Conservation (phyloP, 2,797 vertebrate genomes). For the Esox masquinongy region DNA sequence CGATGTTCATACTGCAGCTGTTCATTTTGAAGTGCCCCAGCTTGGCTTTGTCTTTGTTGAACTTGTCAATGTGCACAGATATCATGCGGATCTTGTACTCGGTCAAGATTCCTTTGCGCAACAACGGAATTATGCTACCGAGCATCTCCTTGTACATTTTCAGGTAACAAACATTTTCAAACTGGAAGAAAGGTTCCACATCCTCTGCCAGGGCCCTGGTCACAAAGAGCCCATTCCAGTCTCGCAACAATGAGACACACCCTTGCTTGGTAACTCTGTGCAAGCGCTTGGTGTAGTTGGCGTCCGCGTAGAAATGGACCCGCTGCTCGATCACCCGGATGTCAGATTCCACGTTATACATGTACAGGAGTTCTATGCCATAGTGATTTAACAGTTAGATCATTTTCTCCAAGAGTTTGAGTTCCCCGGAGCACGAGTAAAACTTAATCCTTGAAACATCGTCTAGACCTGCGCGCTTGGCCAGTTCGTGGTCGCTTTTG, state of each 20-base stretch:
- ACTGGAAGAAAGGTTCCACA: neutral
- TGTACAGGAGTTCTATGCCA: neutral
- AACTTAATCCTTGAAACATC: neutral
- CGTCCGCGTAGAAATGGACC: neutral
- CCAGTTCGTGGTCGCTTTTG: neutral
- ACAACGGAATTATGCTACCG: neutral
- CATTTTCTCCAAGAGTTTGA: neutral
- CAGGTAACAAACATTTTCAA: neutral
- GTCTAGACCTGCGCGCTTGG: neutral
- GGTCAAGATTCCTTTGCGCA: neutral
- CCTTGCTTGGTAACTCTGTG: neutral
- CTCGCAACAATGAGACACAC: neutral
- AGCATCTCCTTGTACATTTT: neutral
- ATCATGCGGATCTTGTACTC: neutral
- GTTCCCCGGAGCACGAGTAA: neutral
- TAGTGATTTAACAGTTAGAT: neutral
- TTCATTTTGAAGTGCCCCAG: neutral
- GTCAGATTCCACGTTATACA: neutral
- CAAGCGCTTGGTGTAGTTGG: no score
- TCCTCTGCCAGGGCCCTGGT: neutral
- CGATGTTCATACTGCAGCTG: neutral
- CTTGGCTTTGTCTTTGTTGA: neutral
- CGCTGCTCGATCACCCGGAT: constrained; percentile 1
- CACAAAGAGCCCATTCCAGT: neutral
- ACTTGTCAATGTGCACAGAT: neutral